Conservation (phyloP, 2,888 invertebrate genomes). For the Aphidoletes aphidimyza region DNA sequence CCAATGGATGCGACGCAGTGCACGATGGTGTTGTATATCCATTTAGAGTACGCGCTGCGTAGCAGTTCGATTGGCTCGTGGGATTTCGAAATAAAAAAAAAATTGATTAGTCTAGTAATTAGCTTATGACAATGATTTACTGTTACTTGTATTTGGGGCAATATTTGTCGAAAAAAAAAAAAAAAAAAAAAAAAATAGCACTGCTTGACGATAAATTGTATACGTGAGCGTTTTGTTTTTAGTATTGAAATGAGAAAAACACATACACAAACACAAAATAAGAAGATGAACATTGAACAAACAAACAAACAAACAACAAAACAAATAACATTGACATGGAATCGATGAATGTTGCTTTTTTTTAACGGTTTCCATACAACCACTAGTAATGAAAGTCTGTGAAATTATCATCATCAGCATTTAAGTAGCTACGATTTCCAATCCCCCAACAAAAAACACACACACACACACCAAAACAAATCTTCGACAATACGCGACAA, state of each 20-base stretch:
- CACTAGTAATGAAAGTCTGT: not conserved
- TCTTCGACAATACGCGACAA: no score
- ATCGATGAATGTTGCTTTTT: slow-evolving; percentile 23
- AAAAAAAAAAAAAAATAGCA: no score
- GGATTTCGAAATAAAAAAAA: slow-evolving; percentile 11
- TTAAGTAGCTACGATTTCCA: not conserved
- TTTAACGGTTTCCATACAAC: slow-evolving; percentile 26
- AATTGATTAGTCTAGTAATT: slow-evolving; percentile 42
- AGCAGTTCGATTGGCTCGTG: not conserved
- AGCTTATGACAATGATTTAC: slow-evolving; percentile 48
- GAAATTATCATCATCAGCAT: not conserved
- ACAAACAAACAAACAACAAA: no score
- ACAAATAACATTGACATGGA: no score
- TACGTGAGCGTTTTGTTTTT: slow-evolving; percentile 6
- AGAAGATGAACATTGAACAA: no score
- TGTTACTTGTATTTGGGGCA: slow-evolving; percentile 22
- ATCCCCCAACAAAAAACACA: no score
- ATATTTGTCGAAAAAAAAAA: no score
- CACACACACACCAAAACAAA: no score
- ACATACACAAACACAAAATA: no score
- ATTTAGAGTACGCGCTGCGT: not conserved
- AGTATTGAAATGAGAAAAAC: no score
- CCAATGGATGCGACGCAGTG: slow-evolving; percentile 18
- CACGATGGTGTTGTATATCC: not conserved
- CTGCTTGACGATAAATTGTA: slow-evolving; percentile 39